phyloP scores from a whole-genome alignment of 2,797 vertebrate genomes.

The Acomys russatus region DNA sequence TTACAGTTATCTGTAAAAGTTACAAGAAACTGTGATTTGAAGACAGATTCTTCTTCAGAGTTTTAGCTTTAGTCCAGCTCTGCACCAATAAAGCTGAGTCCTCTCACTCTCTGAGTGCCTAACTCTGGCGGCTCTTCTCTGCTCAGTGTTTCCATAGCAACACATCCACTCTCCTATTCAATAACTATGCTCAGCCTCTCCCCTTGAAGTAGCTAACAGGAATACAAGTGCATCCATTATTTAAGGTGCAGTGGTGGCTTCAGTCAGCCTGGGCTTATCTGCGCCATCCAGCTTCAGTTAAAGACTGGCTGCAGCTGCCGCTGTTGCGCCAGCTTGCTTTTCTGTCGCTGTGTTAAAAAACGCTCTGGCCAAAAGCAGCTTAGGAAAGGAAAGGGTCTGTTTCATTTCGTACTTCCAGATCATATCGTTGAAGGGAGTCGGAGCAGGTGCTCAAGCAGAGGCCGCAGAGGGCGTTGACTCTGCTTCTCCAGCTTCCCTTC shows the following conservation, averaged over 20 bases:
- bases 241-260: background rate
- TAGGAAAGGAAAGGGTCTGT: background rate
- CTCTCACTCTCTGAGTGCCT: background rate
- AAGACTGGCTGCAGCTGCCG: background rate
- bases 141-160: background rate
- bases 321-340: background rate
- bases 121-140: background rate
- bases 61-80: background rate
- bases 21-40: background rate
- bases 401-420: background rate
- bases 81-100: background rate
- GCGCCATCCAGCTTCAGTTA: background rate
- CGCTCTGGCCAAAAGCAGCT: background rate
- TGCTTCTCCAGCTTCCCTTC: too few species aligned
- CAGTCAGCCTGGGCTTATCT: background rate
- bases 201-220: background rate
- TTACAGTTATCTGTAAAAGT: background rate
- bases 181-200: background rate
- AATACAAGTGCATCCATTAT: background rate
- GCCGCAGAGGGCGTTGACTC: background rate
- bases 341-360: background rate
- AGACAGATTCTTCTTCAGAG: background rate
- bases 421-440: background rate
- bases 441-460: background rate
- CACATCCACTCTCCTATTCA: background rate